Percentiles rank a stretch among this genome's conserved stretches.
Conservation (phyloP, 1,140 invertebrate species). For the Zaprionus nigranus region DNA sequence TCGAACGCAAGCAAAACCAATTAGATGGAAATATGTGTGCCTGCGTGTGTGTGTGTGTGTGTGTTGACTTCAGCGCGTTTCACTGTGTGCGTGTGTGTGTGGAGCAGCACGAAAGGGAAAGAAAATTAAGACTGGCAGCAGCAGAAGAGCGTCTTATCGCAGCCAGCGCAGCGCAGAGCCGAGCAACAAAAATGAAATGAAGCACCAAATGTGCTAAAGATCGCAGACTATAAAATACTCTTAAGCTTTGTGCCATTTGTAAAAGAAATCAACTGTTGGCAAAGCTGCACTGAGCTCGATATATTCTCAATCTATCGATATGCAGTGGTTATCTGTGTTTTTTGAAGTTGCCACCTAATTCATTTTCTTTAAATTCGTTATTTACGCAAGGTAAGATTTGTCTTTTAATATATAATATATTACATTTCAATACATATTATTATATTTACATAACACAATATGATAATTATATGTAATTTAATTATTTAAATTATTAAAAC, state of each 20-base stretch:
- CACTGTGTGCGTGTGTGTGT: slow-evolving; percentile 13
- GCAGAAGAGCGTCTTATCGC: slow-evolving; percentile 39
- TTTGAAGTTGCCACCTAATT: neutral
- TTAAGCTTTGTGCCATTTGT: neutral
- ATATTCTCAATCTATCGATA: neutral
- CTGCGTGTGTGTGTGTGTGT: slow-evolving; percentile 8
- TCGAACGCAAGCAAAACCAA: slow-evolving; percentile 55
- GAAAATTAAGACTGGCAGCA: slow-evolving; percentile 27
- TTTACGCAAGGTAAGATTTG: too few relatives aligned
- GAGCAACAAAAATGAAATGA: slow-evolving; percentile 29
- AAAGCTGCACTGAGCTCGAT: neutral
- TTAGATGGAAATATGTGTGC: slow-evolving; percentile 36
- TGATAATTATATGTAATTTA: too few relatives aligned
- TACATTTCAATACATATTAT: too few relatives aligned
- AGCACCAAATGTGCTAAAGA: neutral
- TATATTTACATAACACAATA: too few relatives aligned
- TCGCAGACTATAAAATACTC: slow-evolving; percentile 8
- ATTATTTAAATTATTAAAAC: too few relatives aligned
- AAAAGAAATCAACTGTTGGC: slow-evolving; percentile 4
- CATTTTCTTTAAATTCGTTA: too few relatives aligned
- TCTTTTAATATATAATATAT: too few relatives aligned
- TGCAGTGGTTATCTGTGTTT: neutral
- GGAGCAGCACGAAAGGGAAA: neutral
- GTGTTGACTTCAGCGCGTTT: neutral
- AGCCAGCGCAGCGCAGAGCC: slow-evolving; percentile 34